Evolutionary conservation across 2,888 invertebrate species (phyloP).

Genomic region (Drosophila nigricruria): DNA sequence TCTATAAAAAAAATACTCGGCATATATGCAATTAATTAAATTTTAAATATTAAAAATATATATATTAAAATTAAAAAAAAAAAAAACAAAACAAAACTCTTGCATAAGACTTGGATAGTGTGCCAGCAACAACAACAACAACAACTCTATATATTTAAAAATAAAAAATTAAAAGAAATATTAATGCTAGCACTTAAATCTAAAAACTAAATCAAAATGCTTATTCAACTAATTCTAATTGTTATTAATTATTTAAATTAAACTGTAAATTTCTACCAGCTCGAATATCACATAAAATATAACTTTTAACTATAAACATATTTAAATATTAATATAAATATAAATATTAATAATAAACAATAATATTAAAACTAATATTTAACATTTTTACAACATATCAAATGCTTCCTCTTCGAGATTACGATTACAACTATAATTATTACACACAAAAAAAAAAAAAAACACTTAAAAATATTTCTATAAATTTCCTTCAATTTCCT

Average conservation of each 20-base stretch:
- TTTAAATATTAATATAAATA: slow-evolving; percentile 21
- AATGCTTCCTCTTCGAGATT: slow-evolving; percentile 82
- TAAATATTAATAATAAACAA: slow-evolving; percentile 17
- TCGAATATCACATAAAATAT: slow-evolving; percentile 22
- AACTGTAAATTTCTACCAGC: slow-evolving; percentile 60
- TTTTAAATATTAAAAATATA: slow-evolving; percentile 41
- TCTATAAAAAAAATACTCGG: slow-evolving; percentile 69
- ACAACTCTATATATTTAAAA: slow-evolving; percentile 28
- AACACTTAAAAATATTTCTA: neutral
- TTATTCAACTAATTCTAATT: slow-evolving; percentile 60
- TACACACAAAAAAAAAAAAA: slow-evolving; percentile 5
- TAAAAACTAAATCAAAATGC: slow-evolving; percentile 48
- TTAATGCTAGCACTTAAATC: slow-evolving; percentile 40
- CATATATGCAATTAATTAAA: slow-evolving; percentile 65
- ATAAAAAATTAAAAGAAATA: slow-evolving; percentile 27
- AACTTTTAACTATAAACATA: slow-evolving; percentile 10
- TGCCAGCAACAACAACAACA: slow-evolving; percentile 73
- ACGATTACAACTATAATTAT: slow-evolving; percentile 46
- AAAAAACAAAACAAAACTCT: slow-evolving; percentile 30
- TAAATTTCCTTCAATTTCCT: neutral
- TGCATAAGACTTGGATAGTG: slow-evolving; percentile 84
- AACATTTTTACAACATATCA: slow-evolving; percentile 83
- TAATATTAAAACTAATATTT: slow-evolving; percentile 32
- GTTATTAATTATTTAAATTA: slow-evolving; percentile 75
- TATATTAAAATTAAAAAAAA: slow-evolving; percentile 27